Percentiles rank a stretch among this genome's conserved stretches.
Conservation (phyloP, 1,140 invertebrate species). For the Microplitis mediator region DNA sequence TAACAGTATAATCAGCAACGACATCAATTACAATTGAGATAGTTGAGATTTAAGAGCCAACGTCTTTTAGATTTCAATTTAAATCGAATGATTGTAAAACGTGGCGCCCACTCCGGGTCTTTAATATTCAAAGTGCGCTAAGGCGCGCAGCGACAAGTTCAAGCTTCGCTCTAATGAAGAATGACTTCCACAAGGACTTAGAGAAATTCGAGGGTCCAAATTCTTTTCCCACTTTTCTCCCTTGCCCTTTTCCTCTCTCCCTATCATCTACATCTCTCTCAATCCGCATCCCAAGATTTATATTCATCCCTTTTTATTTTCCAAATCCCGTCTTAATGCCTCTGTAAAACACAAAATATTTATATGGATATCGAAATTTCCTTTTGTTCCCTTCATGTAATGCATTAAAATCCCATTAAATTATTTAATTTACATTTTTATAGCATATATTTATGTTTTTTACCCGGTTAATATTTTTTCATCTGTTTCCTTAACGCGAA, state of each 20-base stretch:
- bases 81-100: slow-evolving; percentile 38
- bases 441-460: no score
- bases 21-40: slow-evolving; percentile 1
- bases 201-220: slow-evolving; percentile 5
- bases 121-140: slow-evolving; percentile 36
- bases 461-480: no score
- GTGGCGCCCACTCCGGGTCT: slow-evolving; percentile 17
- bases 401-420: no score
- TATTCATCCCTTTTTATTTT: slow-evolving; percentile 2
- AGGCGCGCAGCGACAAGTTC: slow-evolving; percentile 12
- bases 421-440: no score
- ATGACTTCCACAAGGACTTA: slow-evolving; percentile 27
- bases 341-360: not conserved
- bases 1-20: not conserved
- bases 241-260: not conserved
- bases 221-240: not conserved
- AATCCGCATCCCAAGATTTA: slow-evolving; percentile 15
- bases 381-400: not conserved
- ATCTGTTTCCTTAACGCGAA: no score
- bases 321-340: not conserved
- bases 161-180: slow-evolving; percentile 31
- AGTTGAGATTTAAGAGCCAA: not conserved
- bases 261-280: not conserved
- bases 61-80: slow-evolving; percentile 39
- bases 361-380: not conserved